Base-by-base conservation (phyloP, 2,797 vertebrate genomes). In the Coregonus ussuriensis region DNA sequence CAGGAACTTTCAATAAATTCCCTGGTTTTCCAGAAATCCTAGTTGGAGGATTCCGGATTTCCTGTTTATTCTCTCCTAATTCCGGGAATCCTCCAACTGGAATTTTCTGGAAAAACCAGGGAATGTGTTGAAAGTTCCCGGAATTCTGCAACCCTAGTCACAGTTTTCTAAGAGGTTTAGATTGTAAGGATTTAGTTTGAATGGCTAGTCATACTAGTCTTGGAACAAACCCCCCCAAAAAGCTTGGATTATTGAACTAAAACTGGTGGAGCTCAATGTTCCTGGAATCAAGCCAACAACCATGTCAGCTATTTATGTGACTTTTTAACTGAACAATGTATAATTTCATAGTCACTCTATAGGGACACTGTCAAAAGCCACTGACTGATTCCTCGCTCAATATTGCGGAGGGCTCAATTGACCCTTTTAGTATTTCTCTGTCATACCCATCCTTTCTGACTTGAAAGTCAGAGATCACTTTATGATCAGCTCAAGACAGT, bases 331-430 rank as follows among this genome's bases (percentile, higher is more conserved):
- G 54, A 56, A 6, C 6, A 7, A 54, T 53, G 25, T 54, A 54
- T 16, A 53, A 54, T 16, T 29, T 25, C 33, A 56, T 52, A 29
- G 33, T 54, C 41, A 47, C 41, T 54, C 25, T 5, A 18, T 70
- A 79, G 76, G 79, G 71, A 80, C 83, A 83, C 68, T n/a, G 82
- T 72, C 29, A 47, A 67, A 71, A 74, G 68, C 37, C 68, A 63
- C 72, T 68, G 74, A 47, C 72, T 68, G 74, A 35, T 62, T 75
- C 1, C 54, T 51, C 6, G 74, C 74, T 84, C 73, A 69, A 76
- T 83, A 73, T 84, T 83, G 84, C 80, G 81, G 84, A 83, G 81
- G 76, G 74, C 66, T 52, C 5, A 4, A 33, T 53, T 54, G 9
- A 35, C 31, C 13, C 51, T 31, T 21, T 21, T 53, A 29, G 4